Base-by-base conservation (phyloP, 2,888 invertebrate species). In the Euplagia quadripunctaria region DNA sequence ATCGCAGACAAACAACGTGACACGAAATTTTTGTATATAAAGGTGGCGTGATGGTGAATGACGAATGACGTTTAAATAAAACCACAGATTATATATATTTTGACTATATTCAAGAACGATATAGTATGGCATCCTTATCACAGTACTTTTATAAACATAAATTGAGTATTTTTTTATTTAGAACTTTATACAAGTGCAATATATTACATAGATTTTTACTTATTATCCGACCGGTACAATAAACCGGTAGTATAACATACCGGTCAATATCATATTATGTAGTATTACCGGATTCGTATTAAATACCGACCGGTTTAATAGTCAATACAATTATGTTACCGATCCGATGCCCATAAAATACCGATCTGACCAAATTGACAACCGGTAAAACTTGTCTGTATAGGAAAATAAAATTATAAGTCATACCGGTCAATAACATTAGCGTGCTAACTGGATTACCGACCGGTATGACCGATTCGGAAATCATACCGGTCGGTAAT, bases 311-410 rank as follows among this genome's bases (percentile, higher is more conserved):
- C 20, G 31, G 58, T 61, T 20, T 46, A 46, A 46, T 46, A 46
- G 43, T 46, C 9, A 46, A 9, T 46, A 31, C 2, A 46, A 9
- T 46, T 8, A 46, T 46, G 43, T 11, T n/a, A 58, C 58, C 58
- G 58, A 11, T 58, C 8, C 1, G n/a, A 8, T 9, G n/a, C n/a
- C 2, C 4, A 17, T n/a, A 20, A 20, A 55, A 7, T 55, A 1
- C 0, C n/a, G 5, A 0, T 55, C 4, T 52, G 1, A 55, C 3
- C n/a, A 1, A n/a, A n/a, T 7, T 16, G 6, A 0, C 43, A 4
- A 46, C 43, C 43, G 43, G 4, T 6, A 46, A 8, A 46, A 46
- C 8, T 46, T 46, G 43, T 46, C 6, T 46, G 9, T 46, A 46
- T 46, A 46, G 43, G 43, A 46, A 1, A 31, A 1, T 31, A 31